Evolutionary conservation across 2,113 vertebrate genomes (phyloP).

Genomic region (Eurypyga helias): DNA sequence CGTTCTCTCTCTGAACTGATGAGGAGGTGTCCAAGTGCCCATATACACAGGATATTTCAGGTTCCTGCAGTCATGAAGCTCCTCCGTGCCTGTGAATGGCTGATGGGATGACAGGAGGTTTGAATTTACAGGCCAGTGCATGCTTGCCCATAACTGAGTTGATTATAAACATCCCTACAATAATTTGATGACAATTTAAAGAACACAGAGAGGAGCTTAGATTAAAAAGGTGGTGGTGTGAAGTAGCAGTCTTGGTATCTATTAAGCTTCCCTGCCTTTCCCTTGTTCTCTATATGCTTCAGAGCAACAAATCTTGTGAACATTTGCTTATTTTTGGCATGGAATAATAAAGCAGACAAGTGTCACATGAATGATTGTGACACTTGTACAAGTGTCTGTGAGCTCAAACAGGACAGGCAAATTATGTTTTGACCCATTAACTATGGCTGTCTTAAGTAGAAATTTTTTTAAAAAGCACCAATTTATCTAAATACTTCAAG

Average conservation of each 20-base stretch:
- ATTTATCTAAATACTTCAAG: background rate
- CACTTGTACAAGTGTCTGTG: slow-evolving; percentile 53
- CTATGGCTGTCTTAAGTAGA: background rate
- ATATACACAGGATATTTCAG: background rate
- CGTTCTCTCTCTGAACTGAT: background rate
- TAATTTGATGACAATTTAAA: background rate
- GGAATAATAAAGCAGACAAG: slow-evolving; percentile 59
- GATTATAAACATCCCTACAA: background rate
- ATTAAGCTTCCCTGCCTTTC: background rate
- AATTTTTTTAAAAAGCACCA: background rate
- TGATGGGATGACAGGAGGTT: background rate
- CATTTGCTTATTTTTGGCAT: slow-evolving; percentile 27
- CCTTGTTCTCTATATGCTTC: background rate
- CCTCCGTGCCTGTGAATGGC: background rate
- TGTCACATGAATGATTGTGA: slow-evolving; percentile 63
- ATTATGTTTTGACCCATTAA: slow-evolving; percentile 55
- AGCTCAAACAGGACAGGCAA: slow-evolving; percentile 49
- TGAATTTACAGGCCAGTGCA: slow-evolving; percentile 7
- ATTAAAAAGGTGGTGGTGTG: accelerated
- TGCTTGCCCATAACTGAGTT: background rate
- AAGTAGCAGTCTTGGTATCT: background rate
- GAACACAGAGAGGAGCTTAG: background rate
- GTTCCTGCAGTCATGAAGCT: background rate
- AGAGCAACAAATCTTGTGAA: slow-evolving; percentile 32
- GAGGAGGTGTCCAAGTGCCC: background rate